Evolutionary conservation across 2,888 invertebrate genomes (phyloP), one percentile per base, ranked within the genome.

Genomic region (Apotomis capreana): DNA sequence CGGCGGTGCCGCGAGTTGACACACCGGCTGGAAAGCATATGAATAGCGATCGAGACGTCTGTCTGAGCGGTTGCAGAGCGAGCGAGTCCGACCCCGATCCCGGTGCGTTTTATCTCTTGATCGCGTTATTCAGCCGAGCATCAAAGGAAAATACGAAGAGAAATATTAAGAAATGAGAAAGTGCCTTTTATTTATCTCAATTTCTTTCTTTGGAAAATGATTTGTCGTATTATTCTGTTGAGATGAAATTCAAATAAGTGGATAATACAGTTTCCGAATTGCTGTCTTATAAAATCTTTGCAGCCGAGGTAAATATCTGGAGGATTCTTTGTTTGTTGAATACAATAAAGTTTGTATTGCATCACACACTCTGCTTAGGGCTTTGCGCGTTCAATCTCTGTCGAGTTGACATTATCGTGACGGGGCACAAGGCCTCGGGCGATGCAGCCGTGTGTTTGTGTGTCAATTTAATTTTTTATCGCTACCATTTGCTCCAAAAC

Each of bases 81-180:
- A 83, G 81, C 83, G 83, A 83, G 82, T 79, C 76, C 80, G 80
- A 78, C 81, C 79, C 77, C 84, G 84, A 85, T 87, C 81, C 79
- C 84, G 76, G 84, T 88, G 86, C 87, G 87, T 89, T 90, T 90
- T 90, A 90, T 91, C 89, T 90, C 87, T 89, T 89, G 89, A 91
- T 91, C 91, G 88, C 87, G 86, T 91, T 90, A 90, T 89, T 90
- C 89, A 90, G 82, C 86, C 87, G 86, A 89, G 89, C 88, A 88
- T 90, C 89, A 89, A 91, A 90, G 87, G 84, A 89, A 90, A 90
- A 90, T 86, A 85, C 83, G 85, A 84, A 78, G 80, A 82, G 84
- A 87, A 88, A 89, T 87, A 89, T 89, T 87, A 87, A 86, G 87
- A 84, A 87, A 85, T 83, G 84, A 83, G 79, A 86, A 83, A 85